A percentile compares a stretch with the other conserved stretches of the same genome.
These are phyloP conservation scores for Drosophila macrospina DNA, from an alignment of 2,888 invertebrate species.

Conservation along the genomic window DNA sequence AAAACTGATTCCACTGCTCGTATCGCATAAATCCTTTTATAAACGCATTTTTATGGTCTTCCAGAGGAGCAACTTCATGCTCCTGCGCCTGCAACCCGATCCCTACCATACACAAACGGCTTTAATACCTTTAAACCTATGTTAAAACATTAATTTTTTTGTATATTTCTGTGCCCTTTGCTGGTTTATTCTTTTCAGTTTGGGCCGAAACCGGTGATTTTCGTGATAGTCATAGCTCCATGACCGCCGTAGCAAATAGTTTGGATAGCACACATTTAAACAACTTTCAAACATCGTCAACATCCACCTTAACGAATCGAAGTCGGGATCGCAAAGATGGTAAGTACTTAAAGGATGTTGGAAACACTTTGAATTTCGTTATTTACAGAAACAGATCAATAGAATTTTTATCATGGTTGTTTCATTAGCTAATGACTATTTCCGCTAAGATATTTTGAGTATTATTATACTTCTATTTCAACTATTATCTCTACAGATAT, in stretches of 20 bases:
- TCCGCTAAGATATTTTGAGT: no score
- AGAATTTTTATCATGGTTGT: no score
- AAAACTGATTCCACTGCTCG: constrained; percentile 38
- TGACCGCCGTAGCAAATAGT: constrained; percentile 88
- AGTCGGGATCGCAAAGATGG: constrained; percentile 87
- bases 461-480: no score
- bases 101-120: constrained; percentile 8
- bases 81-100: background rate
- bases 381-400: no score
- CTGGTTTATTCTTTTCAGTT: constrained; percentile 88
- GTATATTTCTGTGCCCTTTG: constrained; percentile 67
- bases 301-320: constrained; percentile 89
- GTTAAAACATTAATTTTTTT: constrained; percentile 83
- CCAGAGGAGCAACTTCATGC: background rate
- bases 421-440: no score
- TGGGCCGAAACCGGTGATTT: constrained; percentile 96
- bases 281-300: constrained; percentile 88
- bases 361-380: no score
- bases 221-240: constrained; percentile 91
- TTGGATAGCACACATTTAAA: constrained; percentile 89
- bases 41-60: constrained; percentile 80
- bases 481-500: no score
- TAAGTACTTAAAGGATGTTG: constrained; percentile 84
- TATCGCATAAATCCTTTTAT: constrained; percentile 84
- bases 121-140: constrained; percentile 48